A percentile compares a stretch with the other conserved stretches of the same genome.
Conservation (phyloP, 2,797 vertebrate genomes). For the Micrastur ruficollis region DNA sequence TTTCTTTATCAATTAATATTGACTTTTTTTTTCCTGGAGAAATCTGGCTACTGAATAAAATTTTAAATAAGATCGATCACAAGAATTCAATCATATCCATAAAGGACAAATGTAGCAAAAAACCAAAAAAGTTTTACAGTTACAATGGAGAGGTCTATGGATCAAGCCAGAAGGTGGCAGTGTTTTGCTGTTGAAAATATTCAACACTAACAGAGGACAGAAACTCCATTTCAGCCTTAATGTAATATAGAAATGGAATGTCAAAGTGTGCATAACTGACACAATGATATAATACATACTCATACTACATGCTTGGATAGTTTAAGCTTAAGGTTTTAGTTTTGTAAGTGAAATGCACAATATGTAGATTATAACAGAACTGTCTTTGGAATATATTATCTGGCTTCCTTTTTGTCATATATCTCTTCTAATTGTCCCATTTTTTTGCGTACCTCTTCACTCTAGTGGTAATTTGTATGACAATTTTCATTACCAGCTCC, state of each 20-base stretch:
- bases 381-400: conserved; percentile 13
- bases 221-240: conserved; percentile 18
- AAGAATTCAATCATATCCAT: neutral
- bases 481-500: neutral
- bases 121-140: neutral
- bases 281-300: conserved; percentile 11
- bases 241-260: conserved; percentile 34
- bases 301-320: conserved; percentile 18
- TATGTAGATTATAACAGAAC: neutral
- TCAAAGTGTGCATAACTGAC: conserved; percentile 44
- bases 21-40: neutral
- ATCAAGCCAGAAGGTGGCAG: conserved; percentile 75
- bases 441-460: neutral
- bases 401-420: neutral
- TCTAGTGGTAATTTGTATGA: neutral
- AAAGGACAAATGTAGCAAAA: neutral
- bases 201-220: neutral
- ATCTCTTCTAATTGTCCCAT: neutral
- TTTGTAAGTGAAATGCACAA: conserved; percentile 40
- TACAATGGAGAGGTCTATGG: neutral
- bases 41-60: neutral
- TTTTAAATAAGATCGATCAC: neutral
- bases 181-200: conserved; percentile 70
- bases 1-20: neutral
- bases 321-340: conserved; percentile 46